Base-by-base conservation (phyloP, 2,797 vertebrate genomes). In the Channallabes apus region DNA sequence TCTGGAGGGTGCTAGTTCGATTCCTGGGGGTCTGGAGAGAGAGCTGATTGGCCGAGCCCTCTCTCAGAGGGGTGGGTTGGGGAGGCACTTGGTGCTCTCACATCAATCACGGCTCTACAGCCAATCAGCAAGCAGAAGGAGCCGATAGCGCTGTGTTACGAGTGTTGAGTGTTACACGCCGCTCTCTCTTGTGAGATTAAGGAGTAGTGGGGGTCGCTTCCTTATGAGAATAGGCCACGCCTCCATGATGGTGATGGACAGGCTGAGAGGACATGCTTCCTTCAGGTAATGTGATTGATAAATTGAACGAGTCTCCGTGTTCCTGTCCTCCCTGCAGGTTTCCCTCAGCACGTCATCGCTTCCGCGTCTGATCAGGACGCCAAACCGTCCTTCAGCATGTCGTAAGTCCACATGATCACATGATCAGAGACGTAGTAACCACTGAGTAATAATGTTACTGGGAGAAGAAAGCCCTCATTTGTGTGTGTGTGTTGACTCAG, bases 321-420 rank as follows among this genome's bases (percentile, higher is more conserved):
- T 29, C 27, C 24, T 88, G 87, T 3, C 4, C 5, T 27, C n/a
- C 29, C 38, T 35, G 54, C 88, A 99, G 98, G 98, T 86, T 99
- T 99, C 89, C 98, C 98, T 89, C 97, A 99, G 92, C 97, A 98
- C 87, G 96, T 93, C 46, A 86, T 97, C 12, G 94, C 96, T 69
- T 96, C 94, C 75, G 85, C 96, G 0, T 93, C 92, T 32, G 97
- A 99, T 90, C 97, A 96, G 90, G 97, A 99, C 82, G 95, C 96
- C 87, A 98, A 97, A 87, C 98, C 98, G 0, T 98, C 97, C 22
- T 99, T 99, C 89, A 99, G 97, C 93, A 98, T 98, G 97, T 94
- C 94, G 97, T 99, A 92, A 97, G 98, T 97, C 51, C 15, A 38
- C 38, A 38, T 38, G 29, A 69, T 86, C 58, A 69, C 38, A 29